Conservation (phyloP, 1,140 invertebrate genomes). For the Apis florea region DNA sequence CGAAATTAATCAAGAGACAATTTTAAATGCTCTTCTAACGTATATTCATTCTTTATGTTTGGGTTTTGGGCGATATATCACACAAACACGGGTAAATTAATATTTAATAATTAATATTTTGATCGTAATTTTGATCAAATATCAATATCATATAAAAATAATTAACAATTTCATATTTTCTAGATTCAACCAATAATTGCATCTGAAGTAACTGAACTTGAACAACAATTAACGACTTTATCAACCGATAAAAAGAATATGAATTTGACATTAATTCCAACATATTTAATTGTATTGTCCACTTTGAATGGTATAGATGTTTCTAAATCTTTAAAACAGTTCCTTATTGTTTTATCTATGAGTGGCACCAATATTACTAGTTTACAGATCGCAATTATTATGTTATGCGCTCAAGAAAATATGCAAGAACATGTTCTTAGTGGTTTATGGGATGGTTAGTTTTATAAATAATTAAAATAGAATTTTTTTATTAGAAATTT, state of each 20-base stretch:
- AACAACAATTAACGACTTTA: constrained; percentile 68
- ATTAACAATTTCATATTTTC: constrained; percentile 25
- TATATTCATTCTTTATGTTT: constrained; percentile 73
- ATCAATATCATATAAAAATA: not conserved
- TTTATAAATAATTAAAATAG: not conserved
- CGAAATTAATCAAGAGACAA: constrained; percentile 69
- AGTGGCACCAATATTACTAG: constrained; percentile 79
- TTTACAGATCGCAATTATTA: constrained; percentile 81
- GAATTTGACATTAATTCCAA: constrained; percentile 70
- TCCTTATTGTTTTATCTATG: constrained; percentile 72
- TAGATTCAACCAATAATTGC: constrained; percentile 72
- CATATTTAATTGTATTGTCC: constrained; percentile 73
- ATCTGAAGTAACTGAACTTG: constrained; percentile 67
- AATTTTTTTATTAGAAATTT: constrained; percentile 4
- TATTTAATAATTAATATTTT: not conserved
- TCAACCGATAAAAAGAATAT: constrained; percentile 61
- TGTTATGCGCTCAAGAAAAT: constrained; percentile 78
- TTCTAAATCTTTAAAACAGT: constrained; percentile 72
- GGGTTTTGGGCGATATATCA: constrained; percentile 72
- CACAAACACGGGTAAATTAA: constrained; percentile 66
- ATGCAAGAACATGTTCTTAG: constrained; percentile 83
- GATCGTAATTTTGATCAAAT: not conserved
- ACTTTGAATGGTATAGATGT: constrained; percentile 71
- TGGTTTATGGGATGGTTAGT: constrained; percentile 85
- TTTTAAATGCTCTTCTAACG: constrained; percentile 69